phyloP scores from a whole-genome alignment of 2,113 vertebrate genomes.

The Oryzias curvinotus region DNA sequence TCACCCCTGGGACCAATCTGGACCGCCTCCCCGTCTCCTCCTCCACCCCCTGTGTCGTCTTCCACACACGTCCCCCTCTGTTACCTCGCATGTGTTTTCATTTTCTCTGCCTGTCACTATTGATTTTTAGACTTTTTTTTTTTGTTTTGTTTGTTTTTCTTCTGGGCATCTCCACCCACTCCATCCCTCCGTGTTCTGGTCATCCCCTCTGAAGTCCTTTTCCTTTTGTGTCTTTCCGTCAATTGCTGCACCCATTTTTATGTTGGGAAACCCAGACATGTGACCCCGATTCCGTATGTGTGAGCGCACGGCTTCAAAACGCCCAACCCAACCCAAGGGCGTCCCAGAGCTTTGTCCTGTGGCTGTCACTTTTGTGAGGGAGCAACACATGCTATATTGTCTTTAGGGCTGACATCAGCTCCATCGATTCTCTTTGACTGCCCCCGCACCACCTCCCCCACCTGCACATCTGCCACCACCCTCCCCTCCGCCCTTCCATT shows the following conservation, averaged over 20 bases:
- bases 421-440: slow-evolving; percentile 29
- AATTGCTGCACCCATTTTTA: slow-evolving; percentile 3
- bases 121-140: slow-evolving; percentile 48
- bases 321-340: not conserved
- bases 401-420: not conserved
- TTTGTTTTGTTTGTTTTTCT: slow-evolving; percentile 1
- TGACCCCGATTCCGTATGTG: slow-evolving; percentile 16
- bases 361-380: slow-evolving; percentile 8
- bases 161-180: not conserved
- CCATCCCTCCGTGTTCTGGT: not conserved
- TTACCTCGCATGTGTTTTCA: slow-evolving; percentile 12
- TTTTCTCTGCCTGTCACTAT: slow-evolving; percentile 27
- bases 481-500: not conserved
- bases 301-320: slow-evolving; percentile 32
- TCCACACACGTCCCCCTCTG: slow-evolving; percentile 27
- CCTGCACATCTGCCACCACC: slow-evolving; percentile 9
- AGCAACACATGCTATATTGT: not conserved
- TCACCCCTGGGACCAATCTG: slow-evolving; percentile 55
- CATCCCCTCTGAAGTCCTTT: slow-evolving; percentile 13
- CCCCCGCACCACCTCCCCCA: not conserved
- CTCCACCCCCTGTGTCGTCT: slow-evolving; percentile 22
- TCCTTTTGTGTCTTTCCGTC: not conserved
- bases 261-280: slow-evolving; percentile 3
- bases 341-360: not conserved
- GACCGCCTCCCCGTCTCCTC: slow-evolving; percentile 18